phyloP scores from a whole-genome alignment of 2,113 vertebrate species.

The Rhabdomys dilectus region DNA sequence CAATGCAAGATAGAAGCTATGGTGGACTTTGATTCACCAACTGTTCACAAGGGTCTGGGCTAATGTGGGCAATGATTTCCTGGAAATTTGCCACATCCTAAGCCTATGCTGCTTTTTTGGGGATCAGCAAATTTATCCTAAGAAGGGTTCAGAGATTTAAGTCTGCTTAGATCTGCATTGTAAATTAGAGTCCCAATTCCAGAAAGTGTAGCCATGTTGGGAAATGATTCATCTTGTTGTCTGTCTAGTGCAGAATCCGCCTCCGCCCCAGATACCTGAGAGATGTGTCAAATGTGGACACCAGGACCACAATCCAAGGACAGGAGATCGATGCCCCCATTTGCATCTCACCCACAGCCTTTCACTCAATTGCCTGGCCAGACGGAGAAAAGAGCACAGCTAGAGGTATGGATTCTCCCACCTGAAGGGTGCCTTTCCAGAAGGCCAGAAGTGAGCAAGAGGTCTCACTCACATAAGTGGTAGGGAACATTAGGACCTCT shows the following conservation, averaged over 20 bases:
- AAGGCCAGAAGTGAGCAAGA: fast-evolving
- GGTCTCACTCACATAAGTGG: background rate
- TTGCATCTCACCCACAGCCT: constrained; percentile 94
- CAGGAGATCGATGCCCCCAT: constrained; percentile 93
- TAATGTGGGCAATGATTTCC: background rate
- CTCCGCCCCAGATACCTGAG: constrained; percentile 92
- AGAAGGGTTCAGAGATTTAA: background rate
- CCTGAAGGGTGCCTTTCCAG: background rate
- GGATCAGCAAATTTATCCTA: background rate
- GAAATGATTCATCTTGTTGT: background rate
- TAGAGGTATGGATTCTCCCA: constrained; percentile 86
- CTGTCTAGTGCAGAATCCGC: constrained; percentile 88
- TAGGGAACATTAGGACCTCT: background rate
- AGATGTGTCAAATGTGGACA: constrained; percentile 92
- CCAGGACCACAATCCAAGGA: constrained; percentile 91
- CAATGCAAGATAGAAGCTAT: background rate
- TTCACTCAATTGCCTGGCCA: constrained; percentile 94
- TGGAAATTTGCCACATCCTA: background rate
- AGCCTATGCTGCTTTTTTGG: background rate
- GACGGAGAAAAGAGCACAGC: constrained; percentile 97
- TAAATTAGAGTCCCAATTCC: no score
- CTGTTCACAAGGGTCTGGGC: background rate
- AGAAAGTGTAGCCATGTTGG: background rate
- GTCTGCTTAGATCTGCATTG: background rate
- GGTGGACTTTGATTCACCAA: fast-evolving